Base-by-base conservation (phyloP, 2,113 vertebrate genomes). In the Esox niger region DNA sequence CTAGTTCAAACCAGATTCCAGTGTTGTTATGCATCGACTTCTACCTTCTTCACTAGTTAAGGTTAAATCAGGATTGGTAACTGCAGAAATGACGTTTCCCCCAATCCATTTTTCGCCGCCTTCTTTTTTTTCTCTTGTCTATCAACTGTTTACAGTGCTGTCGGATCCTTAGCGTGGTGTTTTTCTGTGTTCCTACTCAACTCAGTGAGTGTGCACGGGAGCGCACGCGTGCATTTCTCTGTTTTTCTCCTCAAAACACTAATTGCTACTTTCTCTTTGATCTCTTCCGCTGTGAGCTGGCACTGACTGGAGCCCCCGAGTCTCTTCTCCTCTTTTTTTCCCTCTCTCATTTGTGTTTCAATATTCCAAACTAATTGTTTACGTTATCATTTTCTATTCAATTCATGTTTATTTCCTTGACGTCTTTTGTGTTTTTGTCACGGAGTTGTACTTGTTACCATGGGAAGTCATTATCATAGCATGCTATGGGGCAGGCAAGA, bases 211-310 rank as follows among this genome's bases (percentile, higher is more conserved):
- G 35, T 1, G 35, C 4, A 15, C 15, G 35, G 11, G 13, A 13
- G 35, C 15, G 38, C 35, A 15, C 4, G 35, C 38, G 3, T 15
- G 13, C 15, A 4, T 43, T 43, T 43, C 38, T 17, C 38, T 43
- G 11, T 43, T 15, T 43, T 43, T 15, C 13, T 43, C 38, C 17
- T 15, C 15, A 15, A 2, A 43, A 43, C 63, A 68, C 68, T 85
- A 79, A 83, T 84, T 78, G 72, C 71, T 56, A 62, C 55, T 57
- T 68, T 67, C 58, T 65, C 63, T 85, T 83, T 85, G 43, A 83
- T 84, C 75, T 79, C 49, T n/a, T 21, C 55, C 60, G 63, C 9
- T 4, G 31, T 9, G 57, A 11, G 23, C 52, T 71, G 66, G 75
- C 79, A 69, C 64, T 76, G 72, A 62, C 66, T 62, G 58, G 75